phyloP scores from a whole-genome alignment of 2,113 vertebrate species.

The Oryzias curvinotus region DNA sequence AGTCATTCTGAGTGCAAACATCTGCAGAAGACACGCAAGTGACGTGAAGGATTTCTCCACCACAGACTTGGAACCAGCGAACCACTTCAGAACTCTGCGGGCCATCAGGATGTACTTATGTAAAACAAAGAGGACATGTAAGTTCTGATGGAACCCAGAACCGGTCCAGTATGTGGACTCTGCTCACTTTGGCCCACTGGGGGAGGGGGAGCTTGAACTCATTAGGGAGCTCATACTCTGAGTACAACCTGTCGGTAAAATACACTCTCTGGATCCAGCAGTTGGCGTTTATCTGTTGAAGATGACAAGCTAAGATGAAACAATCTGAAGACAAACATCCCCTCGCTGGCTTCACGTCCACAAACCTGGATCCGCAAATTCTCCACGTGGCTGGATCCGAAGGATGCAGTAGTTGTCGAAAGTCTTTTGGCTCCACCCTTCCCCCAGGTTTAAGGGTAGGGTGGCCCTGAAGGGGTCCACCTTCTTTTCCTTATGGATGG shows the following conservation, averaged over 20 bases:
- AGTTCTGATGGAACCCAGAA: not conserved
- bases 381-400: slow-evolving; percentile 91
- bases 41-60: no score
- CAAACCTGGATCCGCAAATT: slow-evolving; percentile 95
- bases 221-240: slow-evolving; percentile 93
- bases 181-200: slow-evolving; percentile 87
- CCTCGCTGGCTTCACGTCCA: no score
- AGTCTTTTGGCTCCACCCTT: no score
- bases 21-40: no score
- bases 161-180: not conserved
- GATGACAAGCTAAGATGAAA: not conserved
- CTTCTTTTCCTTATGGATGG: no score
- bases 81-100: no score
- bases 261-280: slow-evolving; percentile 94
- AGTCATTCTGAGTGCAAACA: no score
- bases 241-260: slow-evolving; percentile 96
- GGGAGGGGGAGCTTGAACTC: slow-evolving; percentile 97
- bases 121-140: slow-evolving; percentile 4
- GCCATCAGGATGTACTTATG: slow-evolving; percentile 54
- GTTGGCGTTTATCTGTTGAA: slow-evolving; percentile 87
- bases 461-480: slow-evolving; percentile 82
- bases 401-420: no score
- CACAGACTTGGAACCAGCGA: no score
- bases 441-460: no score
- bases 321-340: no score